Evolutionary conservation across 2,113 vertebrate genomes (phyloP).

Genomic region (Empidonax alnorum): DNA sequence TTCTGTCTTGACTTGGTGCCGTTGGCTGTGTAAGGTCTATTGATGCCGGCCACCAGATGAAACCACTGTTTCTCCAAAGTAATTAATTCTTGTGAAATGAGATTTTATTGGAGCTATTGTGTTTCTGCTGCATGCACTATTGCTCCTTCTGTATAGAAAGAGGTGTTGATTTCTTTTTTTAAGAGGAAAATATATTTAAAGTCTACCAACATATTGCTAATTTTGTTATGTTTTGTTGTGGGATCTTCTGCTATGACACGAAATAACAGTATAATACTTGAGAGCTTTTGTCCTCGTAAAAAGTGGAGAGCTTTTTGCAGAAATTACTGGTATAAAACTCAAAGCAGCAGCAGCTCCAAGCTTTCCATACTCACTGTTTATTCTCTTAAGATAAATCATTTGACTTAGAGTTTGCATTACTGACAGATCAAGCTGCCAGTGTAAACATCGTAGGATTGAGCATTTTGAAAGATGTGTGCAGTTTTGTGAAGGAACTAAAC

Average conservation of each 20-base stretch:
- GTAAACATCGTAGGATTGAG: slow-evolving; percentile 34
- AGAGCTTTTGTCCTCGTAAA: neutral
- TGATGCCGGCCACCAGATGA: neutral
- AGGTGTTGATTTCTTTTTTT: neutral
- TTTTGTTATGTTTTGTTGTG: neutral
- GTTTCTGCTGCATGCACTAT: neutral
- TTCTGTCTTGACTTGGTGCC: neutral
- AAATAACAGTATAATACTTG: neutral
- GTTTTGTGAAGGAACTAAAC: neutral
- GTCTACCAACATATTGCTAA: neutral
- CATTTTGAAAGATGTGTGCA: slow-evolving; percentile 37
- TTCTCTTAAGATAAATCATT: slow-evolving; percentile 9
- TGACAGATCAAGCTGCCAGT: slow-evolving; percentile 23
- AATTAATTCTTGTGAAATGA: neutral
- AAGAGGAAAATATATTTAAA: neutral
- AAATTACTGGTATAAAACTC: neutral
- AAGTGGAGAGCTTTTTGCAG: neutral
- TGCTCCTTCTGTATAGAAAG: neutral
- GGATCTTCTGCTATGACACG: neutral
- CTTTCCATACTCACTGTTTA: slow-evolving; percentile 3
- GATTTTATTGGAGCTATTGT: neutral
- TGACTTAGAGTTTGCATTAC: slow-evolving; percentile 16
- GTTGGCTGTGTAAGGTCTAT: neutral
- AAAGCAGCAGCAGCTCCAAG: neutral
- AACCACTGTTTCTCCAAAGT: neutral